phyloP scores from a whole-genome alignment of 2,113 vertebrate species.

The Herpailurus yagouaroundi region DNA sequence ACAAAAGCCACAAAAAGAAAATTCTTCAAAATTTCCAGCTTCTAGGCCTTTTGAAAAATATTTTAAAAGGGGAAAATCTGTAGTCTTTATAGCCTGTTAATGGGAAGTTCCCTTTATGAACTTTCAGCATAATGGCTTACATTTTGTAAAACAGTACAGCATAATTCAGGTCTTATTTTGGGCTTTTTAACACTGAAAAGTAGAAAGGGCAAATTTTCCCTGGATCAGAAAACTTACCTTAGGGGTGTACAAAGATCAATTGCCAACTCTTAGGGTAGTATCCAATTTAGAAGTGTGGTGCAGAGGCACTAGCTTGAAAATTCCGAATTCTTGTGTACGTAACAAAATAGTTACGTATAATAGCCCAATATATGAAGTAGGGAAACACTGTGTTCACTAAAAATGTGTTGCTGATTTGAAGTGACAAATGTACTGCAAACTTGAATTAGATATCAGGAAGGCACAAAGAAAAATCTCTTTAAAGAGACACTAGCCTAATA shows the following conservation, averaged over 20 bases:
- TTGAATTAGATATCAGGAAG: slow-evolving; percentile 59
- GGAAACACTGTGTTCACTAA: not conserved
- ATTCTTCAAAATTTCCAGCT: slow-evolving; percentile 68
- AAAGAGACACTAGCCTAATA: not conserved
- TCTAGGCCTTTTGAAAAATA: slow-evolving; percentile 56
- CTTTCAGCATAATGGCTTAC: slow-evolving; percentile 77
- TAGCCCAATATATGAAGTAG: slow-evolving; percentile 28
- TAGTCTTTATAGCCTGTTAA: slow-evolving; percentile 69
- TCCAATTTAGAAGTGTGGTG: not conserved
- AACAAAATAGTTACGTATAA: slow-evolving; percentile 54
- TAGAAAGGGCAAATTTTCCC: slow-evolving; percentile 79
- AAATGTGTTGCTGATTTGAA: slow-evolving; percentile 52
- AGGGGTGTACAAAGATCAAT: slow-evolving; percentile 31
- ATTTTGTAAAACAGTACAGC: slow-evolving; percentile 82
- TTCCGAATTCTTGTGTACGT: slow-evolving; percentile 58
- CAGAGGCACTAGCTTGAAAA: not conserved
- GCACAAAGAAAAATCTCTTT: slow-evolving; percentile 14
- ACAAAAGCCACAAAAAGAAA: slow-evolving; percentile 73
- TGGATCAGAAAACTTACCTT: slow-evolving; percentile 73
- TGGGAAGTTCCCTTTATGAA: slow-evolving; percentile 72
- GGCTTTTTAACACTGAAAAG: not conserved
- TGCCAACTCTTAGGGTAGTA: slow-evolving; percentile 68
- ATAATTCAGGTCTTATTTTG: slow-evolving; percentile 59
- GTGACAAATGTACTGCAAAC: slow-evolving; percentile 38
- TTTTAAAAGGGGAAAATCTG: slow-evolving; percentile 62